These are phyloP conservation scores for Gymnocheta viridis DNA, from an alignment of 2,888 invertebrate species.

Conservation along the genomic window DNA sequence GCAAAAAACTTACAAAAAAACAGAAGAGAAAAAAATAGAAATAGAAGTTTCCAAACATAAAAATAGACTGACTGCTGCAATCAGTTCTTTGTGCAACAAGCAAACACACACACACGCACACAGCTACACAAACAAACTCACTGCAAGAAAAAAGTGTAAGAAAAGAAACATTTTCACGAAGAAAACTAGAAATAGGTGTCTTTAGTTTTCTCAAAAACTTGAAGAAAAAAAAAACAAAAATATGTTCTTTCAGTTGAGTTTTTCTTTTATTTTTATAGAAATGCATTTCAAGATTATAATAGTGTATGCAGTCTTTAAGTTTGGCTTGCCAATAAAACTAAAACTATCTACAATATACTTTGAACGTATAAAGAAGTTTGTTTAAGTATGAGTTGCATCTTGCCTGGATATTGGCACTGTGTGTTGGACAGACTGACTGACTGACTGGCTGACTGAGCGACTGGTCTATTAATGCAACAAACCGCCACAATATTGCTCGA, in stretches of 20 bases:
- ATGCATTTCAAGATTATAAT: constrained; percentile 34
- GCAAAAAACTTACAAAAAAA: constrained; percentile 10
- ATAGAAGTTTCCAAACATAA: constrained; percentile 51
- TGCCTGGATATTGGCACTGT: constrained; percentile 22
- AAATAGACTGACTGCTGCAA: constrained; percentile 56
- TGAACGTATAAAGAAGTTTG: constrained; percentile 1
- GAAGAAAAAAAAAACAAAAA: constrained; percentile 14
- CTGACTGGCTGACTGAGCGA: constrained; percentile 31
- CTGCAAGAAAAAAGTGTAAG: constrained; percentile 30
- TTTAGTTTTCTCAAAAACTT: constrained; percentile 28
- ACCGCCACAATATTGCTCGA: constrained; percentile 34
- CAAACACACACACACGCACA: neutral
- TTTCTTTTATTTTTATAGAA: constrained; percentile 41
- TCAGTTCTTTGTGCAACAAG: constrained; percentile 34
- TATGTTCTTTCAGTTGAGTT: constrained; percentile 42
- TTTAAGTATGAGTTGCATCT: constrained; percentile 41
- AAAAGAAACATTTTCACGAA: constrained; percentile 51
- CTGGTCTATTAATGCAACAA: constrained; percentile 60
- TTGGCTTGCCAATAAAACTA: constrained; percentile 17
- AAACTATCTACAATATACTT: neutral
- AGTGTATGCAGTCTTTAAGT: constrained; percentile 48
- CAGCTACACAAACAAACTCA: neutral
- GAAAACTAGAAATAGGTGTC: constrained; percentile 62
- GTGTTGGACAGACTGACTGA: constrained; percentile 29
- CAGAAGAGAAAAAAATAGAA: neutral